A percentile compares a stretch with the other conserved stretches of the same genome.
phyloP scores from a whole-genome alignment of 23 tunicate species.

The Styela clava region DNA sequence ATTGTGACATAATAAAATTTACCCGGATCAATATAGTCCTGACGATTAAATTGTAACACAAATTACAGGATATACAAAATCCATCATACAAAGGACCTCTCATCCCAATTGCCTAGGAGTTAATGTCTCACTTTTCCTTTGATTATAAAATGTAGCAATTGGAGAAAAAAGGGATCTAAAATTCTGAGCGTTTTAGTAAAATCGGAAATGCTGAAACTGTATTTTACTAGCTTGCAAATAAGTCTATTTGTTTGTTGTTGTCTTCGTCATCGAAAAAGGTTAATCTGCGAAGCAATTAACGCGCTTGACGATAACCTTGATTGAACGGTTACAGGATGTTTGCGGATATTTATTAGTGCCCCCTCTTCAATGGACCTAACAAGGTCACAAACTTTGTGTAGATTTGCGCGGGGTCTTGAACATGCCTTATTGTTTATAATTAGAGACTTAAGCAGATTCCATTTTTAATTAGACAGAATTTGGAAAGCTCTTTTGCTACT shows the following conservation, averaged over 20 bases:
- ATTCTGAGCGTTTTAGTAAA: no score
- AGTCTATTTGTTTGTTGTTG: slow-evolving; percentile 19
- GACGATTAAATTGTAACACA: no score
- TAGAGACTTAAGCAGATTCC: slow-evolving; percentile 19
- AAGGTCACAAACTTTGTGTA: slow-evolving; percentile 22
- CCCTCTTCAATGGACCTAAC: slow-evolving; percentile 5
- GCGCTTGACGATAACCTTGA: slow-evolving; percentile 35
- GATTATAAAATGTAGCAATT: no score
- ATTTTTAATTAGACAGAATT: slow-evolving; percentile 5
- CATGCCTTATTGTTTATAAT: background rate
- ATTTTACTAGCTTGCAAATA: background rate
- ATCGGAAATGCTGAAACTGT: slow-evolving; percentile 11
- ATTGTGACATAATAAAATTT: no score
- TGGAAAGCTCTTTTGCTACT: background rate
- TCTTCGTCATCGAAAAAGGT: slow-evolving; percentile 13
- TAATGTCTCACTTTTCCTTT: no score
- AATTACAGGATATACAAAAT: no score
- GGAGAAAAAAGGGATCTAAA: no score
- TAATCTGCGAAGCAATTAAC: slow-evolving; percentile 34
- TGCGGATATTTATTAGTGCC: slow-evolving; percentile 42
- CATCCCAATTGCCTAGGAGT: no score
- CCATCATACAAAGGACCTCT: no score
- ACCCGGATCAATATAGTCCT: no score
- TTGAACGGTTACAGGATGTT: slow-evolving; percentile 39
- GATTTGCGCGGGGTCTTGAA: background rate